These are phyloP conservation scores for Aleiodes sp. DNA, from an alignment of 1,140 invertebrate species.

Conservation along the genomic window DNA sequence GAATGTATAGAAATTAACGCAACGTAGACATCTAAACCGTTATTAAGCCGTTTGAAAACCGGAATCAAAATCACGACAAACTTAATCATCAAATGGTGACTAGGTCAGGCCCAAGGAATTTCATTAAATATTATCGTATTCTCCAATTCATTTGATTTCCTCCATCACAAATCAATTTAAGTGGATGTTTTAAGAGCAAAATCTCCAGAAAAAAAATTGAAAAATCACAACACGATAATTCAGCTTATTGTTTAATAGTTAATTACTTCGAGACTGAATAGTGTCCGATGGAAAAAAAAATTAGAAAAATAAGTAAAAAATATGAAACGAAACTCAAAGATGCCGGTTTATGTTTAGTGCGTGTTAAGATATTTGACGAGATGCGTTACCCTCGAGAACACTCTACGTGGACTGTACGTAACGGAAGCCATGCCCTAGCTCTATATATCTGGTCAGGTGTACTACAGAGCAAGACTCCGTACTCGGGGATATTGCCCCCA, in stretches of 20 bases:
- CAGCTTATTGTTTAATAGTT: no score
- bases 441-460: conserved; percentile 67
- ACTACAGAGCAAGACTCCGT: conserved; percentile 48
- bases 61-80: background rate
- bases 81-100: background rate
- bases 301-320: no score
- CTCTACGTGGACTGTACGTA: conserved; percentile 66
- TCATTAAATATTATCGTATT: background rate
- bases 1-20: background rate
- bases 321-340: background rate
- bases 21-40: background rate
- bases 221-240: background rate
- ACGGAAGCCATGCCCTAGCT: conserved; percentile 67
- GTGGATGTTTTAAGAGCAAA: no score
- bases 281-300: background rate
- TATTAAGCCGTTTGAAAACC: background rate
- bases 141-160: background rate
- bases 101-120: conserved; percentile 2
- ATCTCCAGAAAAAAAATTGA: background rate
- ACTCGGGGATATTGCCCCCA: conserved; percentile 62
- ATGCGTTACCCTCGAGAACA: conserved; percentile 61
- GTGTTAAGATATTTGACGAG: conserved; percentile 36
- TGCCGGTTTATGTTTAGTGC: background rate
- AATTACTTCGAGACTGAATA: no score
- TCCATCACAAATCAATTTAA: conserved; percentile 8